Conservation (phyloP, 2,888 invertebrate genomes). For the Habroteleia sp. region DNA sequence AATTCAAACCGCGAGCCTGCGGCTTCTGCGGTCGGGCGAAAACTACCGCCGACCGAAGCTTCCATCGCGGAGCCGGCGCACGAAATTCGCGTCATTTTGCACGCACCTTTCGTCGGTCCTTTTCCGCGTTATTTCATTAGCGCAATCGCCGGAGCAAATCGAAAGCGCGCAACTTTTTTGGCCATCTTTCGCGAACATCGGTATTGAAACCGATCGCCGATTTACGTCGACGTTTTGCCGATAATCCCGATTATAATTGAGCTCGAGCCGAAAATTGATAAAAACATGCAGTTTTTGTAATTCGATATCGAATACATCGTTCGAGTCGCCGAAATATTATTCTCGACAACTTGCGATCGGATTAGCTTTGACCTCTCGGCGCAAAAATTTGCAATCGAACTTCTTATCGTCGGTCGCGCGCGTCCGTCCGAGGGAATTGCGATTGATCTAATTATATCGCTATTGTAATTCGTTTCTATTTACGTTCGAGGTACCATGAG, state of each 20-base stretch:
- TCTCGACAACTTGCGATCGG: too few relatives aligned
- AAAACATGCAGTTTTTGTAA: too few relatives aligned
- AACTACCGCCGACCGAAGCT: conserved; percentile 72
- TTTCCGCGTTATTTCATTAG: conserved; percentile 17
- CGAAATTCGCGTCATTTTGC: conserved; percentile 36
- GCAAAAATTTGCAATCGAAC: too few relatives aligned
- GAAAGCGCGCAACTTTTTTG: conserved; percentile 16
- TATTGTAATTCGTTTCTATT: too few relatives aligned
- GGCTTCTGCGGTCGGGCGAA: conserved; percentile 78
- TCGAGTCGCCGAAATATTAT: too few relatives aligned
- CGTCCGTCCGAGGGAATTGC: too few relatives aligned
- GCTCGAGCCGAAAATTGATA: conserved; percentile 24
- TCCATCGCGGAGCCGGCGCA: conserved; percentile 56
- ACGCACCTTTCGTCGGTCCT: too few relatives aligned
- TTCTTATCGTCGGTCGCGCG: too few relatives aligned
- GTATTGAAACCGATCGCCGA: conserved; percentile 43
- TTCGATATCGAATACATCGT: too few relatives aligned
- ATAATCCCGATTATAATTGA: conserved; percentile 48
- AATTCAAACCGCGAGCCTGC: conserved; percentile 77
- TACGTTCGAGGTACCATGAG: too few relatives aligned
- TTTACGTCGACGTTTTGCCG: conserved; percentile 43
- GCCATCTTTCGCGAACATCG: conserved; percentile 22
- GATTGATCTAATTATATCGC: too few relatives aligned
- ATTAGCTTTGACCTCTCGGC: too few relatives aligned
- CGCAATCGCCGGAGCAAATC: conserved; percentile 3